phyloP scores from a whole-genome alignment of 2,113 vertebrate genomes.

The Oxyruncus cristatus region DNA sequence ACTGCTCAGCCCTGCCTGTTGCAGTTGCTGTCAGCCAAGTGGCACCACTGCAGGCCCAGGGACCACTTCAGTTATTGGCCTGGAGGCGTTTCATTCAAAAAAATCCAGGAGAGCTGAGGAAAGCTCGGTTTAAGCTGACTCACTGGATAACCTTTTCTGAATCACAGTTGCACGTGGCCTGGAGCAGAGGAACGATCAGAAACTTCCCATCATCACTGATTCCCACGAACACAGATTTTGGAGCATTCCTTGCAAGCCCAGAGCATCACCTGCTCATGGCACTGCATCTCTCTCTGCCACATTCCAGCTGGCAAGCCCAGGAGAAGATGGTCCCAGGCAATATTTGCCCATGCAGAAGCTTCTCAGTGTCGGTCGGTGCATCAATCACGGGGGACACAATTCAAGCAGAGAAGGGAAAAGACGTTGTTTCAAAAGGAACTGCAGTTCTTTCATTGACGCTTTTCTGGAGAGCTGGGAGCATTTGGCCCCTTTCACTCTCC shows the following conservation, averaged over 20 bases:
- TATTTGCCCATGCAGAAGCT: rapidly evolving
- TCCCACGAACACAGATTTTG: background rate
- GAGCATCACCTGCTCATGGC: background rate
- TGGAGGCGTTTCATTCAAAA: background rate
- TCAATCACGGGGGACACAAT: rapidly evolving
- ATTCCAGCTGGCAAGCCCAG: rapidly evolving
- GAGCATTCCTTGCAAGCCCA: background rate
- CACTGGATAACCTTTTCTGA: background rate
- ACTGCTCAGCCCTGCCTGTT: background rate
- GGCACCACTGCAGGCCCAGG: background rate
- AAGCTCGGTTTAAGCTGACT: background rate
- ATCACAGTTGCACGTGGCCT: background rate
- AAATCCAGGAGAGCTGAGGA: background rate
- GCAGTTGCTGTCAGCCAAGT: background rate
- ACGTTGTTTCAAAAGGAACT: background rate
- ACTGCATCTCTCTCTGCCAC: background rate
- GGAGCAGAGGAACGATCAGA: background rate
- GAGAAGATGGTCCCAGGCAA: background rate
- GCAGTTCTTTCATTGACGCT: background rate
- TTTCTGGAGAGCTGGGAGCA: background rate
- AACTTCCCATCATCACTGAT: background rate
- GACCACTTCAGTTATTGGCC: background rate
- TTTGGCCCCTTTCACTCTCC: background rate
- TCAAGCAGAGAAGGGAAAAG: background rate
- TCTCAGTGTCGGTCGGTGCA: rapidly evolving